Evolutionary conservation across 30 jellyfish, hydroid and myxozoan species (phyloP).

Genomic region (Chironex yamaguchii): DNA sequence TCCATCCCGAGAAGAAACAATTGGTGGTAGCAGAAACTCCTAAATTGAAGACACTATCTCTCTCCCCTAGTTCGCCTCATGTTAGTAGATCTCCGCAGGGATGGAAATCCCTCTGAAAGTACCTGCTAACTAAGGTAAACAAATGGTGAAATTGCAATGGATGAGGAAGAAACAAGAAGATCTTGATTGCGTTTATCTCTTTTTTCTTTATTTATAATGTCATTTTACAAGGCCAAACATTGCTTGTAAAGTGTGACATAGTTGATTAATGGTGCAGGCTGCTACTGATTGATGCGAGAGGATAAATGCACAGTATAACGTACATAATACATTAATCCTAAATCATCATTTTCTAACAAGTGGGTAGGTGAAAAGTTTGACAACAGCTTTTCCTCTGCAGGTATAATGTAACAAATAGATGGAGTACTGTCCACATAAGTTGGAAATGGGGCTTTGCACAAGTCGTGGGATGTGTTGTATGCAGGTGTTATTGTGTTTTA

Average conservation of each 20-base stretch:
- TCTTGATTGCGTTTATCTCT: not conserved
- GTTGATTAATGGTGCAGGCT: not conserved
- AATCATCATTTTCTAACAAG: not conserved
- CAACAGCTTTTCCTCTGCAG: not conserved
- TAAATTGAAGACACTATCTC: not conserved
- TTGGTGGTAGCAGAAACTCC: not conserved
- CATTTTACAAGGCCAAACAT: no score
- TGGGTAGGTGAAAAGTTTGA: not conserved
- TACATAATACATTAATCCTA: not conserved
- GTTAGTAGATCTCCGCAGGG: not conserved
- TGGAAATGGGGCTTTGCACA: not conserved
- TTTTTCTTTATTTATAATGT: no score
- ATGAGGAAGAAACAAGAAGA: not conserved
- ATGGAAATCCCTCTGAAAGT: no score
- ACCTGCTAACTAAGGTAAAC: not conserved
- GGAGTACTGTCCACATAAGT: not conserved
- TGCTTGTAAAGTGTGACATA: not conserved
- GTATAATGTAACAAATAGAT: not conserved
- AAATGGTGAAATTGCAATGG: not conserved
- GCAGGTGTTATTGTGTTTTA: not conserved
- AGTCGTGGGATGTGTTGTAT: not conserved
- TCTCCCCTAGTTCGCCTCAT: not conserved
- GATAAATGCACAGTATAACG: not conserved
- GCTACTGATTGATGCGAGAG: not conserved
- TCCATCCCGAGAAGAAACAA: not conserved